A percentile compares a stretch with the other conserved stretches of the same genome.
Evolutionary conservation across 2,113 vertebrate genomes (phyloP).

Genomic region (Asarcornis scutulata): DNA sequence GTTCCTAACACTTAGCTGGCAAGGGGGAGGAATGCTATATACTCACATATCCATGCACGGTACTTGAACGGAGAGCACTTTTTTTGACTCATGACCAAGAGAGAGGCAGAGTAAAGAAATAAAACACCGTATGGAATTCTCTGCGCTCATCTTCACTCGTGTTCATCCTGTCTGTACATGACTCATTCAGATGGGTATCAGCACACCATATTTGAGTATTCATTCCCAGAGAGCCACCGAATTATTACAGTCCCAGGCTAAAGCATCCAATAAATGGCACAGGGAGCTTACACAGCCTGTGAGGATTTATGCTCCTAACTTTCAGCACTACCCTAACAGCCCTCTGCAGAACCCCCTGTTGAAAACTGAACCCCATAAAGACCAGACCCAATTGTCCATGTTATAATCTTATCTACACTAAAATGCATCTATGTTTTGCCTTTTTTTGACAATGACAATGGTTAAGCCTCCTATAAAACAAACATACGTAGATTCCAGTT

Average conservation of each 20-base stretch:
- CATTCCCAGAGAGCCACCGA: background rate
- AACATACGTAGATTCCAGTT: background rate
- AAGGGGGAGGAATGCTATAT: background rate
- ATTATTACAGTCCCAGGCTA: background rate
- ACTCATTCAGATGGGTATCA: background rate
- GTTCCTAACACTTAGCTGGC: background rate
- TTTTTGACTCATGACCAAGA: background rate
- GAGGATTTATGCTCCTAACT: background rate
- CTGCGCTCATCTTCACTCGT: background rate
- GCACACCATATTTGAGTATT: background rate
- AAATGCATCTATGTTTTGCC: no score
- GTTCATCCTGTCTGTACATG: background rate
- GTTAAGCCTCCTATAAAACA: background rate
- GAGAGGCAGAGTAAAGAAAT: background rate
- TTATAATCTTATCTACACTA: background rate
- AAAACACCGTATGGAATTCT: background rate
- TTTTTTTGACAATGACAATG: background rate
- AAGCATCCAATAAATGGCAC: background rate
- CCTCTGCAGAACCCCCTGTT: background rate
- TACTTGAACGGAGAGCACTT: background rate
- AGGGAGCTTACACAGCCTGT: background rate
- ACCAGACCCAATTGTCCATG: background rate
- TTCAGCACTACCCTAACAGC: background rate
- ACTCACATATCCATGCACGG: background rate
- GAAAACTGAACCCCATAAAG: background rate